Conservation (phyloP, 2,797 vertebrate species). For the Alosa sapidissima region DNA sequence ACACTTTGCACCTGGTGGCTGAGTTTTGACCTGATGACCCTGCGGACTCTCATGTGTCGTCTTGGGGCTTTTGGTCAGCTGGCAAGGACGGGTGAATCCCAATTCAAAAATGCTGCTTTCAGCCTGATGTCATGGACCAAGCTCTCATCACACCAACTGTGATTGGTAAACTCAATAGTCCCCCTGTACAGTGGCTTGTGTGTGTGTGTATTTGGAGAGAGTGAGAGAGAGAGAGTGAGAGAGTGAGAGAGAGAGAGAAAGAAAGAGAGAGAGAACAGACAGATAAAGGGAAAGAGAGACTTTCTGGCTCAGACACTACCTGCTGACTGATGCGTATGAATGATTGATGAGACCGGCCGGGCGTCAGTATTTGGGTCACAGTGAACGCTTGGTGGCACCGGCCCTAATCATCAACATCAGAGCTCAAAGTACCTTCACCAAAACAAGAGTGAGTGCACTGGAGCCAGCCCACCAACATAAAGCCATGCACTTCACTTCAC, state of each 20-base stretch:
- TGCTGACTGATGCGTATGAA: conserved; percentile 50
- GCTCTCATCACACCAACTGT: neutral
- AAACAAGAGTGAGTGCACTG: neutral
- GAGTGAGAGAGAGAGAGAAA: conserved; percentile 23
- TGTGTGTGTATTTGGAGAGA: neutral
- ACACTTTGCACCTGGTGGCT: neutral
- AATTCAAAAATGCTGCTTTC: neutral
- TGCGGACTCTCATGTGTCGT: neutral
- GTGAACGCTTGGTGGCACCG: conserved; percentile 9
- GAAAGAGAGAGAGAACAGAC: conserved; percentile 14
- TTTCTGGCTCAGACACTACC: conserved; percentile 29
- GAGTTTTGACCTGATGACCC: neutral
- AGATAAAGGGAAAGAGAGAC: conserved; percentile 22
- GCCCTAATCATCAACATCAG: conserved; percentile 25
- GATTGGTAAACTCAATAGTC: neutral
- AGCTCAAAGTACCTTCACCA: neutral
- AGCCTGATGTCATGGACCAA: neutral
- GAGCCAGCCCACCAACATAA: neutral
- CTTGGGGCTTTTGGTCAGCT: neutral
- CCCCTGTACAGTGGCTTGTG: neutral
- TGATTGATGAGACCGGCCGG: conserved; percentile 53
- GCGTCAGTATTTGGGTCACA: conserved; percentile 43
- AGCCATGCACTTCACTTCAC: neutral
- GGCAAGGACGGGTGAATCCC: neutral
- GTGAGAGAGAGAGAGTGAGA: neutral